Evolutionary conservation across 2,888 invertebrate species (phyloP).

Genomic region (Sinohyriopsis cumingii): DNA sequence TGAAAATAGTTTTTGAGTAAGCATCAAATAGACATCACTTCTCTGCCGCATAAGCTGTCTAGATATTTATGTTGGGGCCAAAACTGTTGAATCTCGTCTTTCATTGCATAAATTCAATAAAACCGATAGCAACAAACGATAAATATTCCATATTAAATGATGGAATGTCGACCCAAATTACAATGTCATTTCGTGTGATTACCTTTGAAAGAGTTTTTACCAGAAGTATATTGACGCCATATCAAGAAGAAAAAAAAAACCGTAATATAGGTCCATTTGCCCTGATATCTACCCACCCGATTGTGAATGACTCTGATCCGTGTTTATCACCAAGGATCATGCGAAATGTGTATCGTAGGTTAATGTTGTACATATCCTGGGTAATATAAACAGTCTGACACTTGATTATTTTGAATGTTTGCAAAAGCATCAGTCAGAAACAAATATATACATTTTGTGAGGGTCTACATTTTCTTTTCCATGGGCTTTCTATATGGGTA

Average conservation of each 20-base stretch:
- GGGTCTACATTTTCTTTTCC: too few relatives aligned
- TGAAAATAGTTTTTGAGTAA: not conserved
- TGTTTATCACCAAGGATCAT: conserved; percentile 1
- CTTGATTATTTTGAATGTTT: too few relatives aligned
- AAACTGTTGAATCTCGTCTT: conserved; percentile 21
- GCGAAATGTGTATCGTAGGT: too few relatives aligned
- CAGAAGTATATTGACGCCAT: conserved; percentile 17
- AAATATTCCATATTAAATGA: conserved; percentile 29
- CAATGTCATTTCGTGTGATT: conserved; percentile 9
- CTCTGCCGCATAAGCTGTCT: conserved; percentile 22
- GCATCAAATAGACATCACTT: too few relatives aligned
- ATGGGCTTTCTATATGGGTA: too few relatives aligned
- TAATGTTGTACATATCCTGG: too few relatives aligned
- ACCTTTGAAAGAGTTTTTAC: conserved; percentile 3
- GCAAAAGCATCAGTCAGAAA: too few relatives aligned
- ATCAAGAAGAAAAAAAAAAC: conserved; percentile 12
- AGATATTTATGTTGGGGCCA: conserved; percentile 24
- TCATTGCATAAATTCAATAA: conserved; percentile 12
- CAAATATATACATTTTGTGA: too few relatives aligned
- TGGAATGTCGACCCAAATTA: conserved; percentile 31
- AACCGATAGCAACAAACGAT: conserved; percentile 34
- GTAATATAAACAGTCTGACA: too few relatives aligned
- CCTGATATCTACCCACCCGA: conserved; percentile 34
- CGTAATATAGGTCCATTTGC: conserved; percentile 21
- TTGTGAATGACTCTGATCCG: conserved; percentile 27